Percentiles rank a stretch among this genome's conserved stretches.
Conservation (phyloP, 2,113 vertebrate species). For the Nycticorax nycticorax region DNA sequence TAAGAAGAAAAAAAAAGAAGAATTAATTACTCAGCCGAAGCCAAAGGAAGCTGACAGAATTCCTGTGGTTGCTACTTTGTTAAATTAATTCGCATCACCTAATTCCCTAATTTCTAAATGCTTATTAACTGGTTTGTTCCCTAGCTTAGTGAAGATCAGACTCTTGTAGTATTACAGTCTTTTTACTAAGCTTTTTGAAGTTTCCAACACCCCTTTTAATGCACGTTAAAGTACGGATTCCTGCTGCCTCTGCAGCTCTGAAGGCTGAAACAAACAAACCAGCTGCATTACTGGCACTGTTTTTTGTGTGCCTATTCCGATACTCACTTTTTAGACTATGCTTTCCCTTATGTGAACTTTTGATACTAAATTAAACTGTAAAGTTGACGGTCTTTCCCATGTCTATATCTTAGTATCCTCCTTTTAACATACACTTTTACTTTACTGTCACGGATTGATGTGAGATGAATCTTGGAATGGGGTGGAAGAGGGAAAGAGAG, state of each 20-base stretch:
- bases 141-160: neutral
- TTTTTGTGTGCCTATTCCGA: neutral
- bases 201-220: neutral
- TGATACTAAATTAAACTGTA: neutral
- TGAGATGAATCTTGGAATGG: neutral
- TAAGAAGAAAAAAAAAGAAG: constrained; percentile 5
- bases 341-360: neutral
- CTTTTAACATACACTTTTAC: neutral
- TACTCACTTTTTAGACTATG: neutral
- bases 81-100: constrained; percentile 65
- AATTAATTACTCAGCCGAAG: constrained; percentile 34
- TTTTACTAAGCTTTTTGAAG: neutral
- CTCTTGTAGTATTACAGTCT: neutral
- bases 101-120: constrained; percentile 65
- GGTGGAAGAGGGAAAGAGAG: neutral
- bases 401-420: neutral
- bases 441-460: neutral
- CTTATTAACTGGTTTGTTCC: constrained; percentile 46
- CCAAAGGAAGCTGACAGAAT: constrained; percentile 67
- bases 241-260: neutral
- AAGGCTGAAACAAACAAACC: neutral
- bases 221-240: neutral
- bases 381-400: neutral
- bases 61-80: constrained; percentile 58
- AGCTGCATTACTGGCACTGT: neutral